Percentiles rank a stretch among this genome's conserved stretches.
Evolutionary conservation across 2,888 invertebrate species (phyloP).

Genomic region (Hydrotaea diabolus): DNA sequence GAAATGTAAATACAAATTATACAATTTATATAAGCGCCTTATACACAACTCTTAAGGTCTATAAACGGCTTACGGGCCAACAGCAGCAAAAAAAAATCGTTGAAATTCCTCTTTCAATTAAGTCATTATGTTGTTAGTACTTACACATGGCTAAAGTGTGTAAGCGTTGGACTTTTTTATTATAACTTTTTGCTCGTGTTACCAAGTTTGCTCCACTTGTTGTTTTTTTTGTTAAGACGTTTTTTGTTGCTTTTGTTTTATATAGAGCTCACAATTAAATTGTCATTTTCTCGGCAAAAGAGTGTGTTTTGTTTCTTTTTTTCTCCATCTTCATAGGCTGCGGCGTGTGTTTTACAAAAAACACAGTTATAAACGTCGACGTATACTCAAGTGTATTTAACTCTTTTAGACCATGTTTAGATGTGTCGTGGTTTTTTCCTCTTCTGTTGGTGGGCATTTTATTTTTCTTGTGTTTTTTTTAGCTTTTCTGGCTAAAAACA

Average conservation of each 20-base stretch:
- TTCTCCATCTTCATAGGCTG: neutral
- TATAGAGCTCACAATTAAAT: conserved; percentile 74
- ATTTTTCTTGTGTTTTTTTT: conserved; percentile 29
- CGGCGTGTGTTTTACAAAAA: conserved; percentile 20
- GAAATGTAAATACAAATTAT: too few species aligned
- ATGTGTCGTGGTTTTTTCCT: conserved; percentile 21
- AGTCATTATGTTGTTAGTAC: conserved; percentile 48
- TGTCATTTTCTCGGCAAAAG: conserved; percentile 74
- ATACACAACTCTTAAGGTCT: too few species aligned
- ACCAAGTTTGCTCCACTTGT: conserved; percentile 33
- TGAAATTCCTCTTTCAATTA: conserved; percentile 40
- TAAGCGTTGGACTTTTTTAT: conserved; percentile 28
- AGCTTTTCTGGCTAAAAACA: conserved; percentile 58
- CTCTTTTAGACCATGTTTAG: conserved; percentile 55
- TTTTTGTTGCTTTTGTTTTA: conserved; percentile 72
- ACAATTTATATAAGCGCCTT: too few species aligned
- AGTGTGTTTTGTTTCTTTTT: conserved; percentile 41
- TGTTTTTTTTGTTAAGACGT: conserved; percentile 42
- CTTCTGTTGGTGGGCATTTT: conserved; percentile 54
- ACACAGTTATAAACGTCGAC: conserved; percentile 61
- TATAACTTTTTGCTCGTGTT: conserved; percentile 44
- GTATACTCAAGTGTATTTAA: conserved; percentile 63
- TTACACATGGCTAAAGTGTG: conserved; percentile 22
- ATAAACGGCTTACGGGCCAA: too few species aligned
- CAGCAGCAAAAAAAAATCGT: too few species aligned